These are phyloP conservation scores for Tyria jacobaeae DNA, from an alignment of 2,888 invertebrate genomes.

Conservation along the genomic window DNA sequence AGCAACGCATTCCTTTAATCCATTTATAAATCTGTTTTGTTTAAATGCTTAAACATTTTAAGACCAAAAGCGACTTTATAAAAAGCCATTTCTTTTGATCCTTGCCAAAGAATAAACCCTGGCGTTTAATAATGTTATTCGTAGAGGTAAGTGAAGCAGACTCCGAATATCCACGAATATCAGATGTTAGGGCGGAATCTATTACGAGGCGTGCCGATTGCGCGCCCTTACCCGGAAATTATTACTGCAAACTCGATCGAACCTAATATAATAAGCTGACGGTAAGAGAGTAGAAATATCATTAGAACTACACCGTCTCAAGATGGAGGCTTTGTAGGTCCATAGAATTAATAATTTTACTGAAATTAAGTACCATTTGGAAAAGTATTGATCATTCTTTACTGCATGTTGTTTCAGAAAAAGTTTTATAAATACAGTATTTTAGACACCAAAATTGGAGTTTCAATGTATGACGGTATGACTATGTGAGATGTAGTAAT, in stretches of 20 bases:
- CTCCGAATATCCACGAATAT: conserved; percentile 42
- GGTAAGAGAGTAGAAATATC: conserved; percentile 33
- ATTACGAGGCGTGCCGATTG: conserved; percentile 51
- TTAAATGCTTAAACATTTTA: neutral
- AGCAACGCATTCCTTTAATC: too few species aligned
- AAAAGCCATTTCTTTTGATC: neutral
- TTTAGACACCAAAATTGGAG: too few species aligned
- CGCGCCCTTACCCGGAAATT: conserved; percentile 56
- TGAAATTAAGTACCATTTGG: too few species aligned
- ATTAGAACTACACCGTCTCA: conserved; percentile 1
- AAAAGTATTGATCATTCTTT: too few species aligned
- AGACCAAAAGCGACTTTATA: neutral
- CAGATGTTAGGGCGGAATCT: conserved; percentile 54
- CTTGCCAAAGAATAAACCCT: neutral
- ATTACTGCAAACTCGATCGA: conserved; percentile 57
- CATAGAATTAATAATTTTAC: too few species aligned
- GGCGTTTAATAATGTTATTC: conserved; percentile 31
- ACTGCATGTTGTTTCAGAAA: too few species aligned
- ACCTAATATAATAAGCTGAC: conserved; percentile 33
- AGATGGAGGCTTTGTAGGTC: too few species aligned
- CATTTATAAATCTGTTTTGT: too few species aligned
- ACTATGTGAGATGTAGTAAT: too few species aligned
- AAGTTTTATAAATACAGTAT: too few species aligned
- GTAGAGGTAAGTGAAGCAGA: conserved; percentile 19
- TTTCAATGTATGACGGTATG: too few species aligned